Evolutionary conservation across 2,888 invertebrate species (phyloP).

Genomic region (Drosophila nr. fundita): DNA sequence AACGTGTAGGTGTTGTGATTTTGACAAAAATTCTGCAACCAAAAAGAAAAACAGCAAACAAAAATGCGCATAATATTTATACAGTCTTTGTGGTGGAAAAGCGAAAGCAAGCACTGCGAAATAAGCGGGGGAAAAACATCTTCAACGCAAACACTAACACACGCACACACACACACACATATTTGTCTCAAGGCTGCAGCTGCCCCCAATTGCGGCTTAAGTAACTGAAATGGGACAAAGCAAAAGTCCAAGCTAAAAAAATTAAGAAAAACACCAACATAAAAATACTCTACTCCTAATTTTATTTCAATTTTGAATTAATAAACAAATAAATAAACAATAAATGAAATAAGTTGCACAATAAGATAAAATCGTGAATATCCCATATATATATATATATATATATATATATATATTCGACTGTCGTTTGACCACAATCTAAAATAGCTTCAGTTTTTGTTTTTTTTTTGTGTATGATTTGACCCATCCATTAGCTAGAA

Average conservation of each 20-base stretch:
- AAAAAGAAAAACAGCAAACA: slow-evolving; percentile 21
- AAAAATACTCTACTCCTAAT: not conserved
- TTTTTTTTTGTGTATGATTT: not conserved
- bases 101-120: slow-evolving; percentile 43
- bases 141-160: not conserved
- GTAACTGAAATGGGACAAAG: slow-evolving; percentile 47
- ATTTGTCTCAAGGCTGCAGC: slow-evolving; percentile 53
- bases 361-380: not conserved
- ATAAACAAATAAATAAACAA: not conserved
- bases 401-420: not conserved
- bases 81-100: slow-evolving; percentile 36
- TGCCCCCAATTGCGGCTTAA: slow-evolving; percentile 27
- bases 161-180: slow-evolving; percentile 15
- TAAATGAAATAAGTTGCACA: not conserved
- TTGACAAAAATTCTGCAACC: slow-evolving; percentile 19
- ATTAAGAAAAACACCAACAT: not conserved
- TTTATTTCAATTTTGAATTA: not conserved
- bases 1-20: not conserved
- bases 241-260: slow-evolving; percentile 9
- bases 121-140: slow-evolving; percentile 15
- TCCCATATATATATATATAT: not conserved
- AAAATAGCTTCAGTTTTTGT: not conserved
- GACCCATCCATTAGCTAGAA: not conserved
- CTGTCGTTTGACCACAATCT: not conserved
- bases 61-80: slow-evolving; percentile 28